Conservation (phyloP, 35 echinoderm and acorn worm species). For the Patiria miniata region DNA sequence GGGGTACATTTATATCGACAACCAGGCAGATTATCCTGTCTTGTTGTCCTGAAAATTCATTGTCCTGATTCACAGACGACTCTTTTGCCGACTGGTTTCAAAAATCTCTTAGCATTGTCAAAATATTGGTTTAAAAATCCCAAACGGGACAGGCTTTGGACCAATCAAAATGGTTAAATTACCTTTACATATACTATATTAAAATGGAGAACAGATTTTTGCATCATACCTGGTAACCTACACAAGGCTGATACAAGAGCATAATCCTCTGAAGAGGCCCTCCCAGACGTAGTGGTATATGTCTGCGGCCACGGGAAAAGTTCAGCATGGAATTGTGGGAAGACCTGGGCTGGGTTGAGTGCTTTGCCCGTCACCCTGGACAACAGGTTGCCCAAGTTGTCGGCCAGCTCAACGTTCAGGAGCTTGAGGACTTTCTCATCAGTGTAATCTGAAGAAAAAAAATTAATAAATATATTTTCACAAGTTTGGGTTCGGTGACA, state of each 20-base stretch:
- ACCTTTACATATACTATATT: too few relatives aligned
- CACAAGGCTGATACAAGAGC: slow-evolving; percentile 55
- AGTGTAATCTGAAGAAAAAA: slow-evolving; percentile 62
- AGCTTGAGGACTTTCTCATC: slow-evolving; percentile 69
- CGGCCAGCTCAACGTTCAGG: slow-evolving; percentile 87
- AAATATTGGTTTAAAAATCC: too few relatives aligned
- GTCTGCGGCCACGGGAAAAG: slow-evolving; percentile 59
- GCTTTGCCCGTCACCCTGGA: slow-evolving; percentile 79
- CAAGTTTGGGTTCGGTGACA: too few relatives aligned
- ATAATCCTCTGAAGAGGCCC: slow-evolving; percentile 64
- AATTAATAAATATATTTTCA: slow-evolving; percentile 13
- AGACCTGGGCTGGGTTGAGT: slow-evolving; percentile 69
- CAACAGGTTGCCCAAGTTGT: slow-evolving; percentile 88
- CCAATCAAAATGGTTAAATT: too few relatives aligned
- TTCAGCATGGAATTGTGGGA: slow-evolving; percentile 67
- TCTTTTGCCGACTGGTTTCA: too few relatives aligned
- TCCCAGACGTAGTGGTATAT: not conserved
- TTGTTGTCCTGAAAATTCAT: too few relatives aligned
- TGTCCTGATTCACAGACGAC: too few relatives aligned
- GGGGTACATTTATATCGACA: too few relatives aligned
- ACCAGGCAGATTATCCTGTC: too few relatives aligned
- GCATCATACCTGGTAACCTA: slow-evolving; percentile 76
- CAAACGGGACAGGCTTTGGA: too few relatives aligned
- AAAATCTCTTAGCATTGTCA: too few relatives aligned
- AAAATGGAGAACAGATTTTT: not conserved